Evolutionary conservation across 2,797 vertebrate genomes (phyloP).

Genomic region (Centroberyx gerrardi): DNA sequence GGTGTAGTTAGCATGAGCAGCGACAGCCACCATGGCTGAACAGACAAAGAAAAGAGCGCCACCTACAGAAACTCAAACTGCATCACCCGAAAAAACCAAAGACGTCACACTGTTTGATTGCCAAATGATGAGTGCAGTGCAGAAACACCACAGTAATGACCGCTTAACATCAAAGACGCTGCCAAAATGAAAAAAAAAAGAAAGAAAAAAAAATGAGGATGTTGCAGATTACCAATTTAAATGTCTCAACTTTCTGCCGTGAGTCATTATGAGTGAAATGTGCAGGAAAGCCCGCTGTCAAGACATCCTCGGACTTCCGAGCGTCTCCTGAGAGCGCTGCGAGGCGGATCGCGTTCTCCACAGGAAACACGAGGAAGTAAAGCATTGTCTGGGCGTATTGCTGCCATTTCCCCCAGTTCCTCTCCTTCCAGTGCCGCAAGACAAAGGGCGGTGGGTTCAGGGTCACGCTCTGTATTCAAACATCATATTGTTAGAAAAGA

Average conservation of each 20-base stretch:
- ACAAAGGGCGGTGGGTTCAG: conserved; percentile 11
- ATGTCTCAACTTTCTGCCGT: not conserved
- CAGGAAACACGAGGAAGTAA: conserved; percentile 39
- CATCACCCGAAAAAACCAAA: too few relatives aligned
- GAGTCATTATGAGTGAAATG: conserved; percentile 18
- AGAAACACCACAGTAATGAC: too few relatives aligned
- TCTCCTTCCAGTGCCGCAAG: conserved; percentile 4
- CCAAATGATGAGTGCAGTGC: too few relatives aligned
- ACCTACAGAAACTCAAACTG: too few relatives aligned
- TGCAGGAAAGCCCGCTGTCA: conserved; percentile 5
- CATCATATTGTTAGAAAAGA: conserved; percentile 1
- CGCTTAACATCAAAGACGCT: too few relatives aligned
- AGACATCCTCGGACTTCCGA: conserved; percentile 7
- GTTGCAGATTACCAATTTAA: conserved; percentile 2
- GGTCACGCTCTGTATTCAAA: conserved; percentile 31
- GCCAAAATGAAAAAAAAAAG: too few relatives aligned
- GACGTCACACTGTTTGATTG: too few relatives aligned
- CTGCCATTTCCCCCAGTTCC: conserved; percentile 28
- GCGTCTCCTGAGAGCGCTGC: conserved; percentile 10
- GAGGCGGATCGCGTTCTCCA: not conserved
- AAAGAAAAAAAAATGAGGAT: not conserved
- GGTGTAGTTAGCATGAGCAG: too few relatives aligned
- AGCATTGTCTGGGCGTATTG: conserved; percentile 28
- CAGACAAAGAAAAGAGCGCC: too few relatives aligned
- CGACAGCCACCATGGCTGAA: too few relatives aligned